Conservation (phyloP, 2,888 invertebrate genomes). For the Drosophila planitibia region DNA sequence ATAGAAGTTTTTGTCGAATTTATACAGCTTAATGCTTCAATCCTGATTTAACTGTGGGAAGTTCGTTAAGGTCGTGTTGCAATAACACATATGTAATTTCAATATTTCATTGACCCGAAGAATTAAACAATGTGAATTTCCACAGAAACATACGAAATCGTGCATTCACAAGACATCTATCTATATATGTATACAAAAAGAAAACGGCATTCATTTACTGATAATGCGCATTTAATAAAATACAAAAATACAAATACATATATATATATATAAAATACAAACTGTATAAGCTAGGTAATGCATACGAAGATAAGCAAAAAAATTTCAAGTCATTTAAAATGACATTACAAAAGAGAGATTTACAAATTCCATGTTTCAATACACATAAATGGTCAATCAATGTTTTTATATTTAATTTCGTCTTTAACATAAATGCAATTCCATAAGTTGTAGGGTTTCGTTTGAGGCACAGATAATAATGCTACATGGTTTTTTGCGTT, state of each 20-base stretch:
- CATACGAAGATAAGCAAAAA: background rate
- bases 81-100: background rate
- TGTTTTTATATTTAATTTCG: background rate
- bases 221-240: slow-evolving; percentile 33
- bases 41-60: background rate
- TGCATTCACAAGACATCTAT: background rate
- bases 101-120: background rate
- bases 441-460: slow-evolving; percentile 22
- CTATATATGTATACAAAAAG: background rate
- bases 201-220: background rate
- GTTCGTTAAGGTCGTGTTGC: background rate
- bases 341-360: slow-evolving; percentile 16
- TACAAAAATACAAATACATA: slow-evolving; percentile 16
- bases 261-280: slow-evolving; percentile 17
- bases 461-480: slow-evolving; percentile 25
- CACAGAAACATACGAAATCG: background rate
- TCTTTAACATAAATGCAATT: slow-evolving; percentile 39
- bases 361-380: slow-evolving; percentile 15
- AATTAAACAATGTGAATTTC: background rate
- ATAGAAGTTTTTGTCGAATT: slow-evolving; percentile 7
- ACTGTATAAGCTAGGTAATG: slow-evolving; percentile 8
- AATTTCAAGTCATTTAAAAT: slow-evolving; percentile 9
- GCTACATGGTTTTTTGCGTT: slow-evolving; percentile 18
- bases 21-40: background rate
- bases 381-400: slow-evolving; percentile 6